Conservation (phyloP, 1,140 invertebrate species). For the Polypedilum pembai region DNA sequence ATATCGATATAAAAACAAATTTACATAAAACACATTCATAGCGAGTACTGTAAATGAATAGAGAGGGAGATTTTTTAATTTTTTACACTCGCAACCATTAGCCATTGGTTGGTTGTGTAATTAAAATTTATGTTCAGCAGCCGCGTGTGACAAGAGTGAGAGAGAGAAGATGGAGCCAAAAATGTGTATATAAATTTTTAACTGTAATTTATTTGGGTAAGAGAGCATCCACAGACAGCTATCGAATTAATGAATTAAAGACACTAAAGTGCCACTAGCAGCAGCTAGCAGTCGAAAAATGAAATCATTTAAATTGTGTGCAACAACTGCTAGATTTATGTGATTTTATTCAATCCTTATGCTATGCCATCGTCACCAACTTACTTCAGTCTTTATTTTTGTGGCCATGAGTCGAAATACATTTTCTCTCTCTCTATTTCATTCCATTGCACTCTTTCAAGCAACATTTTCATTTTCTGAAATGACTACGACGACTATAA, state of each 20-base stretch:
- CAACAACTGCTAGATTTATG: slow-evolving; percentile 12
- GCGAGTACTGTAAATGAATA: background rate
- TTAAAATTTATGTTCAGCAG: background rate
- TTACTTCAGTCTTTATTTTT: background rate
- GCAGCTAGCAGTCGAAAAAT: background rate
- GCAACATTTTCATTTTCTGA: background rate
- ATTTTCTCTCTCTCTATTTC: background rate
- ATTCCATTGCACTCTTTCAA: background rate
- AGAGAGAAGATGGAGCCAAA: background rate
- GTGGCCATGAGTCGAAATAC: background rate
- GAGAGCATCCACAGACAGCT: background rate
- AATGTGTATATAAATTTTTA: background rate
- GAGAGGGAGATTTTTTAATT: background rate
- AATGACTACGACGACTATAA: slow-evolving; percentile 9
- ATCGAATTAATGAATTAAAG: slow-evolving; percentile 5
- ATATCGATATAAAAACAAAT: no score
- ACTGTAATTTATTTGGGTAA: background rate
- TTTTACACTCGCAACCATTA: background rate
- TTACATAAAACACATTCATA: no score
- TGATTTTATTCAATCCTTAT: background rate
- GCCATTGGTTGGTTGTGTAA: background rate
- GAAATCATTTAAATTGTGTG: background rate
- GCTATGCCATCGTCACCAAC: background rate
- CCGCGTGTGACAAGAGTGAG: background rate
- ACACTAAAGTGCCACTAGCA: background rate